A percentile compares a stretch with the other conserved stretches of the same genome.
Evolutionary conservation across 2,888 invertebrate species (phyloP).

Genomic region (Orthonychiurus folsomi): DNA sequence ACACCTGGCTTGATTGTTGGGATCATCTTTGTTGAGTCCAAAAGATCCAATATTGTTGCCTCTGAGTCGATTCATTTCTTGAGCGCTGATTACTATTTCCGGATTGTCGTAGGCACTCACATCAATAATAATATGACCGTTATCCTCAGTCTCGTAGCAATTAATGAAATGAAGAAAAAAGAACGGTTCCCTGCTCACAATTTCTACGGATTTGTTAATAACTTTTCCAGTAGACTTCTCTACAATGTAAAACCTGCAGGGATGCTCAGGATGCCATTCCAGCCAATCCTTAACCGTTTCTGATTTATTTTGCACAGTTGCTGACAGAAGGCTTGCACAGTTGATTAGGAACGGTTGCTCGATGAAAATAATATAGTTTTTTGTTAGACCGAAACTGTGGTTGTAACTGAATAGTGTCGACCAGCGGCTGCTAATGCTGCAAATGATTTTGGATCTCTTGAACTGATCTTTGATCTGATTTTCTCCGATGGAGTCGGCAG

Average conservation of each 20-base stretch:
- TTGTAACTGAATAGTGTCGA: constrained; percentile 9
- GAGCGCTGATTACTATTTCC: neutral
- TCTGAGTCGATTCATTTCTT: neutral
- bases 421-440: constrained; percentile 4
- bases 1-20: neutral
- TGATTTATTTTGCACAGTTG: constrained; percentile 11
- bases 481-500: neutral
- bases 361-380: constrained; percentile 48
- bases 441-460: constrained; percentile 13
- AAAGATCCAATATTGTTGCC: neutral
- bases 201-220: constrained; percentile 30
- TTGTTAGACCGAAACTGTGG: constrained; percentile 51
- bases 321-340: constrained; percentile 40
- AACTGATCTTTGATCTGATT: constrained; percentile 1
- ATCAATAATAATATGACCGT: constrained; percentile 42
- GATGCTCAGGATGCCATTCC: constrained; percentile 22
- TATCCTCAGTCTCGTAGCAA: constrained; percentile 45
- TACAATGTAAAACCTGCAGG: constrained; percentile 44
- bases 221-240: constrained; percentile 44
- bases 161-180: constrained; percentile 51
- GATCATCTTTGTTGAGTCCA: neutral
- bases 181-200: constrained; percentile 37
- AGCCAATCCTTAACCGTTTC: constrained; percentile 16
- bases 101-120: constrained; percentile 27
- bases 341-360: constrained; percentile 48